Evolutionary conservation across 1,140 invertebrate species (phyloP), one percentile per base, ranked within the genome.

Genomic region (Heliothis subflexa): DNA sequence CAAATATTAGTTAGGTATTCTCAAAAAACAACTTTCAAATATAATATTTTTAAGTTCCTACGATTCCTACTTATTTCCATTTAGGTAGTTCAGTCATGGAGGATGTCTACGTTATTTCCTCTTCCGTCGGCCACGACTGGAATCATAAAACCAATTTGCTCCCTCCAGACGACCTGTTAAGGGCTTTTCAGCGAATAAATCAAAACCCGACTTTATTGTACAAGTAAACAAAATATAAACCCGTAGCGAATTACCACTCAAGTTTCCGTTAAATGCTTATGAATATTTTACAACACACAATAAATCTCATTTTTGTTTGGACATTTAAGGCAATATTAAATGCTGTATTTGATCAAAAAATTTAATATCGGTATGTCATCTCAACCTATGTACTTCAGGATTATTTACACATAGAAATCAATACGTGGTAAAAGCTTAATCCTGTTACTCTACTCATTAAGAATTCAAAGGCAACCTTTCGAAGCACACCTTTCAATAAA

Each of bases 71-170:
- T 73, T 59, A 21, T 59, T 57, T 59, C 40, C 52, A 73, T 47
- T 72, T 57, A 57, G 25, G 71, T 66, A 47, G 62, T 71, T 52
- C 21, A 49, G 49, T 71, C 5, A 54, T 14, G 28, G 12, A 72
- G 70, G 54, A 72, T 59, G 28, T 61, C 54, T 45, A 55, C 50
- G 68, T 49, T 28, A 73, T 73, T 73, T 73, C 71, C 71, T 25
- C 16, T 49, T 61, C 40, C 71, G 71, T 49, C 71, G 21, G 54
- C 71, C 28, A 59, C 14, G 40, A 13, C 54, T 73, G n/a, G 71
- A 54, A 76, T 76, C 73, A n/a, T 66, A 76, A 76, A 76, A 76
- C 21, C 73, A 76, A 76, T 76, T 76, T 76, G 50, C 57, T 76
- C 61, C 73, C 25, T 64, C n/a, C 45, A 73, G 54, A 16, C 4